phyloP scores from a whole-genome alignment of 2,113 vertebrate genomes.

The Strix aluco region DNA sequence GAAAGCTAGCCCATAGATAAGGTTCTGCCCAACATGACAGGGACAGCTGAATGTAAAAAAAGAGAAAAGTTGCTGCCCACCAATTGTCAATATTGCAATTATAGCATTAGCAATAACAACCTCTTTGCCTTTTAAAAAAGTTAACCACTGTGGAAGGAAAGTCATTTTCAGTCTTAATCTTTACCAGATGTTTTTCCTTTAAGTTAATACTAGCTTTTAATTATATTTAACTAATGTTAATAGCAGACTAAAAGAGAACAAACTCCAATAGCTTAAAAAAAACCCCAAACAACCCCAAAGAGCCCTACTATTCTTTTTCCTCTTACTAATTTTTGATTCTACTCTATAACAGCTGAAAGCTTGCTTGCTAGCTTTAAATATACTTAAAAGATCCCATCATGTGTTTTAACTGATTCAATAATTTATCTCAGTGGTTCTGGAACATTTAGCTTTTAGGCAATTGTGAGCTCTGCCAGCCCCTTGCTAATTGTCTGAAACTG shows the following conservation, averaged over 20 bases:
- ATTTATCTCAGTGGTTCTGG: not conserved
- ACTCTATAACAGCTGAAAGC: rapidly evolving
- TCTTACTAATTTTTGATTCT: not conserved
- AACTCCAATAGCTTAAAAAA: not conserved
- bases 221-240: not conserved
- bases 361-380: slow-evolving; percentile 22
- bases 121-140: slow-evolving; percentile 74
- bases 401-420: slow-evolving; percentile 24
- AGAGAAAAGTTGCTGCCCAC: slow-evolving; percentile 75
- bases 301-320: rapidly evolving
- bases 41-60: slow-evolving; percentile 77
- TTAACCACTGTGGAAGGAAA: slow-evolving; percentile 12
- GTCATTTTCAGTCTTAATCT: slow-evolving; percentile 22
- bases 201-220: not conserved
- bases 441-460: not conserved
- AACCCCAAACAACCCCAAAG: no score
- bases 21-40: slow-evolving; percentile 74
- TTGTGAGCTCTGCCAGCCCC: not conserved
- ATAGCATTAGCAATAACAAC: slow-evolving; percentile 64
- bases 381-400: not conserved
- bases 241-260: not conserved
- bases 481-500: slow-evolving; percentile 34
- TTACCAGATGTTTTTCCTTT: not conserved
- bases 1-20: slow-evolving; percentile 77
- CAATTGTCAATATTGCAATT: slow-evolving; percentile 71